Evolutionary conservation across 2,888 invertebrate species (phyloP).

Genomic region (Eupithecia abbreviata): DNA sequence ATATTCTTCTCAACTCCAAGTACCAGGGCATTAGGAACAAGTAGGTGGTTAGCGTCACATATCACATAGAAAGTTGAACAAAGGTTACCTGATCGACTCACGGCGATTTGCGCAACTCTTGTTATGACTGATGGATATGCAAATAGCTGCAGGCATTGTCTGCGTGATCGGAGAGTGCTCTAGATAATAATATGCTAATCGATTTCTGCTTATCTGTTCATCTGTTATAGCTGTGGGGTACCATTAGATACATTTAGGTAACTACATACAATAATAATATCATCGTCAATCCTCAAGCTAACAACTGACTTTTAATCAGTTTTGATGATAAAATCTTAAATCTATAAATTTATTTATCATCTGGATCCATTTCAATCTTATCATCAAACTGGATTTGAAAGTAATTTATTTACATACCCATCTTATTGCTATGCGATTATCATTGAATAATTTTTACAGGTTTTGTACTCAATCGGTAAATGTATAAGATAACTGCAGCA

Average conservation of each 20-base stretch:
- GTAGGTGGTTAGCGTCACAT: constrained; percentile 35
- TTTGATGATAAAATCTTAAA: neutral
- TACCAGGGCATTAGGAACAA: constrained; percentile 2
- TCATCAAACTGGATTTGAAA: neutral
- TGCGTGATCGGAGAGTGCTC: constrained; percentile 18
- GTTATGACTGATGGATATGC: constrained; percentile 36
- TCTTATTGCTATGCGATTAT: constrained; percentile 1
- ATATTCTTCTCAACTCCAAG: constrained; percentile 2
- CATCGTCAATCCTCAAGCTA: neutral
- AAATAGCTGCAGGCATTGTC: constrained; percentile 35
- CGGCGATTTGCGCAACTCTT: constrained; percentile 45
- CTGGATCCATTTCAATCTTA: neutral
- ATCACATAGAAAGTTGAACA: constrained; percentile 46
- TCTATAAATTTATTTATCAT: neutral
- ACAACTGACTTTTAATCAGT: neutral
- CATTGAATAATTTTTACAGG: neutral
- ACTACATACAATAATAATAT: neutral
- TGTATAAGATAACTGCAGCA: neutral
- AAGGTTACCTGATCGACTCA: constrained; percentile 45
- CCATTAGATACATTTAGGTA: neutral
- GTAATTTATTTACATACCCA: neutral
- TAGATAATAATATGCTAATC: constrained; percentile 18
- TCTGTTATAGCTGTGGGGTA: neutral
- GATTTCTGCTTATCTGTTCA: constrained; percentile 20
- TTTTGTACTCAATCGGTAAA: neutral